Evolutionary conservation across 2,888 invertebrate species (phyloP), one percentile per base, ranked within the genome.

Genomic region (Trichopria drosophilae): DNA sequence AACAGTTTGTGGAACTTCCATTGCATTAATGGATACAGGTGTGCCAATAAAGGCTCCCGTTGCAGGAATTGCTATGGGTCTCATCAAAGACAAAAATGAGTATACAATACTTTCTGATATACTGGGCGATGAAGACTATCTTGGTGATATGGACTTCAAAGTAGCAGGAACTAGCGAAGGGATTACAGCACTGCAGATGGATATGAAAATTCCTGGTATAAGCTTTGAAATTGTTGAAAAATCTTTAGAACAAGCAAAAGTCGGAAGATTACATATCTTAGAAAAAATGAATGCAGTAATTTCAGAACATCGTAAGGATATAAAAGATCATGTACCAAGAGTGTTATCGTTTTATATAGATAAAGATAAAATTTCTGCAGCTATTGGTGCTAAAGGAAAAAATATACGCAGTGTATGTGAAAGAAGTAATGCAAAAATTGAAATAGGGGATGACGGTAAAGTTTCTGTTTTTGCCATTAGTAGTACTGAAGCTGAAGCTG

Each of bases 111-210:
- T 49, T 31, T 37, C 49, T 12, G 49, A 49, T 49, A 49, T 49
- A 16, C 13, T 31, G 23, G 49, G 49, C 15, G 35, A 31, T 35
- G 49, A 49, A 49, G 49, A 49, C 42, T 35, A 42, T 42, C 16
- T 49, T 28, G 49, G 49, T 28, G 49, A 49, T 49, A 42, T 41
- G 49, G 49, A 49, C 22, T 49, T 49, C 42, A 49, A 49, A 42
- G 49, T 49, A 15, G 49, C 49, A 35, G 49, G 49, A 28, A 49
- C 35, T 36, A 29, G 31, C 16, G 31, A 49, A 15, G 49, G 49
- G 16, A 32, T 49, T 28, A 37, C 41, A 22, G 49, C 49, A 9
- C 12, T 49, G 20, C 49, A 49, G 42, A 49, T 49, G 49, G 49
- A 49, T 28, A 49, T 49, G 24, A 49, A 49, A 49, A 49, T 49